These are phyloP conservation scores for Rousettus madagascariensis DNA, from an alignment of 2,797 vertebrate species.

Conservation along the genomic window DNA sequence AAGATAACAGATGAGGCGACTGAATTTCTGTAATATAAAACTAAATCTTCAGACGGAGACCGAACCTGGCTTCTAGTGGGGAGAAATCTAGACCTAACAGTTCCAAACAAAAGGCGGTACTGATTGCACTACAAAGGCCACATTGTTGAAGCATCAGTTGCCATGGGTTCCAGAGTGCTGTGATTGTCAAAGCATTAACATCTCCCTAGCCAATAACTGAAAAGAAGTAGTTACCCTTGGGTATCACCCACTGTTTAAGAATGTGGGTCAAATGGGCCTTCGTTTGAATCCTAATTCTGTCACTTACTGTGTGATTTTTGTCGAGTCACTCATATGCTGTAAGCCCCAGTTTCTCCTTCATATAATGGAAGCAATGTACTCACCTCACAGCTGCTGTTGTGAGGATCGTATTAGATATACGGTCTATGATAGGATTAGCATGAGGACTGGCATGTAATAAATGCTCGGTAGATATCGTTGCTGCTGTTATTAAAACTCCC, in stretches of 20 bases:
- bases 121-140: neutral
- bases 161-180: neutral
- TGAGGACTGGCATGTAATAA: neutral
- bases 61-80: neutral
- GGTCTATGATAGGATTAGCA: neutral
- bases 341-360: neutral
- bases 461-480: neutral
- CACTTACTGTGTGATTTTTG: neutral
- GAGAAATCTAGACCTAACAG: neutral
- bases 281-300: neutral
- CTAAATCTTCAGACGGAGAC: neutral
- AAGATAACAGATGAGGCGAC: neutral
- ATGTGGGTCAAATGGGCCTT: neutral
- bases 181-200: neutral
- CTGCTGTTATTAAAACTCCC: neutral
- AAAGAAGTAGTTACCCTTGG: neutral
- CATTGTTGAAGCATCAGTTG: neutral
- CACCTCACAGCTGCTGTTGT: neutral
- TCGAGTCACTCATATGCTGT: neutral
- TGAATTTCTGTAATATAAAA: neutral
- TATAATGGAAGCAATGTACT: neutral
- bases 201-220: neutral
- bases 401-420: neutral
- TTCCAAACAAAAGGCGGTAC: neutral
- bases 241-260: neutral